Evolutionary conservation across 2,113 vertebrate species (phyloP).

Genomic region (Lonchura striata): DNA sequence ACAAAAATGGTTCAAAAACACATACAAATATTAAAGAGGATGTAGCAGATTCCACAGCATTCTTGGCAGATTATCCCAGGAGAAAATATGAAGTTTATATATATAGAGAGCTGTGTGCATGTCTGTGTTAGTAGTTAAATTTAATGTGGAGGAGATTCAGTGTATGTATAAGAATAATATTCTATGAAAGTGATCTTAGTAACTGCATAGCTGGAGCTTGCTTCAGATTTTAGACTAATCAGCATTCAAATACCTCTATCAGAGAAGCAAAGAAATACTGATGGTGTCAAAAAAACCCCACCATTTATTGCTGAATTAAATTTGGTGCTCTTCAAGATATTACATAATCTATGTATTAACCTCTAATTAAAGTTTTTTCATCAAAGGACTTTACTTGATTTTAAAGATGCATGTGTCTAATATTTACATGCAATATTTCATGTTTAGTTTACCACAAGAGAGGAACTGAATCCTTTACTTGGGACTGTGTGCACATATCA

Average conservation of each 20-base stretch:
- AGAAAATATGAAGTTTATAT: not conserved
- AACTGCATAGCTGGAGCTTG: not conserved
- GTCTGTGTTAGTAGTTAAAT: not conserved
- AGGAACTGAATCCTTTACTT: not conserved
- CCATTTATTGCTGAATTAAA: not conserved
- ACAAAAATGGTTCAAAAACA: constrained; percentile 34
- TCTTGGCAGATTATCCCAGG: constrained; percentile 15
- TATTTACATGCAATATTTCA: not conserved
- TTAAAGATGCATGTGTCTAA: not conserved
- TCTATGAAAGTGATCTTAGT: not conserved
- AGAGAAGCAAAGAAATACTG: not conserved
- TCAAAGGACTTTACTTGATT: not conserved
- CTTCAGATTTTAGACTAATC: not conserved
- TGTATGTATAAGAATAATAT: not conserved
- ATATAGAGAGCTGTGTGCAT: not conserved
- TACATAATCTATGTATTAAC: not conserved
- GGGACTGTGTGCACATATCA: not conserved
- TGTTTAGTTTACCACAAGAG: not conserved
- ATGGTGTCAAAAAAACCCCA: not conserved
- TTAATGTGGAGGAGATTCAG: not conserved
- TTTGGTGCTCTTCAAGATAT: not conserved
- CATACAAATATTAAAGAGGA: constrained; percentile 28
- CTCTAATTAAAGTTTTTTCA: not conserved
- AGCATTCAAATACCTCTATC: not conserved
- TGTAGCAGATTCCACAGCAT: constrained; percentile 1